A percentile compares a stretch with the other conserved stretches of the same genome.
Conservation (phyloP, 2,113 vertebrate species). For the Dendrocopos noguchii region DNA sequence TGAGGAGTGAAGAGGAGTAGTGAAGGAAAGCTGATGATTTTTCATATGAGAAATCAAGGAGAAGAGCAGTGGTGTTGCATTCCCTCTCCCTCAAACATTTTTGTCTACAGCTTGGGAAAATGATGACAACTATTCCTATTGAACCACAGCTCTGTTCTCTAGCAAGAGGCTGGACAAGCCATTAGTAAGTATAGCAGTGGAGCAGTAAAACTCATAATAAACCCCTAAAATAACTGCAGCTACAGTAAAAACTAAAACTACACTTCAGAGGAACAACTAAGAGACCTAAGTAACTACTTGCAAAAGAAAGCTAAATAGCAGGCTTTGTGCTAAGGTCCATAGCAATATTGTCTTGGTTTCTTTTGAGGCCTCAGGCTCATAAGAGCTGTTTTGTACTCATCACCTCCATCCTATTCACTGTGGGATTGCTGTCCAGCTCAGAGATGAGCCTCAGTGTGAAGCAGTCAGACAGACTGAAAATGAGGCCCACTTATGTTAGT, state of each 20-base stretch:
- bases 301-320: neutral
- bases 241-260: neutral
- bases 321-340: neutral
- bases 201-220: neutral
- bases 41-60: neutral
- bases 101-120: neutral
- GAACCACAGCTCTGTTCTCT: neutral
- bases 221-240: neutral
- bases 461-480: neutral
- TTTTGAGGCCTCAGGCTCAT: neutral
- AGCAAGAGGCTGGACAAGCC: neutral
- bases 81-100: neutral
- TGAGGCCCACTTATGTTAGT: neutral
- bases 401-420: neutral
- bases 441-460: neutral
- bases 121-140: neutral
- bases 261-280: neutral
- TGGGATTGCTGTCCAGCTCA: neutral
- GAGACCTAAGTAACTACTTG: neutral
- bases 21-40: neutral
- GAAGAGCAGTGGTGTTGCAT: neutral
- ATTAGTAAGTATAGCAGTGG: neutral
- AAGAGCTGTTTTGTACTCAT: neutral
- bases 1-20: neutral
- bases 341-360: neutral